These are phyloP conservation scores for Ceratina japonica DNA, from an alignment of 1,140 invertebrate genomes.

Conservation along the genomic window DNA sequence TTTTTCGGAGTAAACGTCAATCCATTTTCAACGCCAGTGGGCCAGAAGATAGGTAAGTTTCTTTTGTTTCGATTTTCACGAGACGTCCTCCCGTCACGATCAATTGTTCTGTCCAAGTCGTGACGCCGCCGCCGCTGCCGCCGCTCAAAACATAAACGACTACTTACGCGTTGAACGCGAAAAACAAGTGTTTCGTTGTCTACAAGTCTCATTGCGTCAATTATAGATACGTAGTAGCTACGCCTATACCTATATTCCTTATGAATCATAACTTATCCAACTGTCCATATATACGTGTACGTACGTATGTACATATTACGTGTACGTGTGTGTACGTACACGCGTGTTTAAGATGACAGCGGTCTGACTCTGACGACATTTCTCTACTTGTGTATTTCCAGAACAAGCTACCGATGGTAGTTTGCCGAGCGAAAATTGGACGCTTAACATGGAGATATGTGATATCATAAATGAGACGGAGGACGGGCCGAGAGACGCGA, in stretches of 20 bases:
- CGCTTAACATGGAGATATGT: slow-evolving; percentile 99
- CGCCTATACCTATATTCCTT: background rate
- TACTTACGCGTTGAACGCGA: background rate
- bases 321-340: background rate
- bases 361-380: background rate
- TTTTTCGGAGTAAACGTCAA: slow-evolving; percentile 93
- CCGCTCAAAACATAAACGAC: too few relatives aligned
- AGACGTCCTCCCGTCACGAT: too few relatives aligned
- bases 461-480: slow-evolving; percentile 98
- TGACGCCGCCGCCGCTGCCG: too few relatives aligned
- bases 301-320: background rate
- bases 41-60: slow-evolving; percentile 94
- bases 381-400: slow-evolving; percentile 78
- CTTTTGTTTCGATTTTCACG: slow-evolving; percentile 17
- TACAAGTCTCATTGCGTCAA: background rate
- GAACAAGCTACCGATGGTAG: slow-evolving; percentile 97
- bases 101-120: too few relatives aligned
- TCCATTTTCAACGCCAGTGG: slow-evolving; percentile 95
- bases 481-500: slow-evolving; percentile 97
- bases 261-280: slow-evolving; percentile 10
- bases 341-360: too few relatives aligned
- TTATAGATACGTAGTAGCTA: background rate
- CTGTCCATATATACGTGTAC: background rate
- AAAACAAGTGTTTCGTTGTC: background rate
- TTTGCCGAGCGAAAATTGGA: slow-evolving; percentile 97